Evolutionary conservation across 2,113 vertebrate genomes (phyloP), one percentile per base, ranked within the genome.

Genomic region (Eolophus roseicapilla): DNA sequence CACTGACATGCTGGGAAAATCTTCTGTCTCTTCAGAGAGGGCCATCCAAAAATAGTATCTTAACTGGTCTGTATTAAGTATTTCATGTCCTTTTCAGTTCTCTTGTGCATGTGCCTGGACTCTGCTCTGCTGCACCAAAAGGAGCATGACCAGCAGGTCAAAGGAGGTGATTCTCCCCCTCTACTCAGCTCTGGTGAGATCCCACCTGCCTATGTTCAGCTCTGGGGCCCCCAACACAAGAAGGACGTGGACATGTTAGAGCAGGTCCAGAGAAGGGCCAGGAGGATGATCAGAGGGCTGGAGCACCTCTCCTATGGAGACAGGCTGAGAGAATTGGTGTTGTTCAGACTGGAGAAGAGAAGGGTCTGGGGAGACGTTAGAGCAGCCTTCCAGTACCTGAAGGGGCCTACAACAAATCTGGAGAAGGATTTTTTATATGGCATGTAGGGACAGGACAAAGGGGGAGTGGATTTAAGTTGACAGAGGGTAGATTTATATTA

Each of bases 1-100:
- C 86, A 78, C 50, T 50, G 76, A 88, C 19, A 16, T 43, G n/a
- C 53, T 94, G 80, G n/a, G 88, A 92, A 97, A 93, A 93, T 83
- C 53, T 86, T 7, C 78, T 82, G 49, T 63, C 43, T 91, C 25
- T 67, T 90, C 64, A 81, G 0, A 3, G 29, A 83, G 28, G 16
- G 24, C 60, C 59, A 18, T 63, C 46, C 64, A 63, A 86, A 90
- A 95, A 94, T 78, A 96, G 73, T 50, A 68, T 13, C 29, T 10
- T 60, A 80, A 81, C 28, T 81, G 33, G 19, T 86, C 7, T 68
- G 21, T 39, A 25, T 88, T 95, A 92, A 96, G 80, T 71, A 50
- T 71, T 83, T 53, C 37, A 50, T 15, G 13, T 59, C 12, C 29
- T 90, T 15, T 13, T 92, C 3, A 6, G 6, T 63, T 33, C 18